Conservation (phyloP, 2,113 vertebrate genomes). For the Gobiocypris rarus region DNA sequence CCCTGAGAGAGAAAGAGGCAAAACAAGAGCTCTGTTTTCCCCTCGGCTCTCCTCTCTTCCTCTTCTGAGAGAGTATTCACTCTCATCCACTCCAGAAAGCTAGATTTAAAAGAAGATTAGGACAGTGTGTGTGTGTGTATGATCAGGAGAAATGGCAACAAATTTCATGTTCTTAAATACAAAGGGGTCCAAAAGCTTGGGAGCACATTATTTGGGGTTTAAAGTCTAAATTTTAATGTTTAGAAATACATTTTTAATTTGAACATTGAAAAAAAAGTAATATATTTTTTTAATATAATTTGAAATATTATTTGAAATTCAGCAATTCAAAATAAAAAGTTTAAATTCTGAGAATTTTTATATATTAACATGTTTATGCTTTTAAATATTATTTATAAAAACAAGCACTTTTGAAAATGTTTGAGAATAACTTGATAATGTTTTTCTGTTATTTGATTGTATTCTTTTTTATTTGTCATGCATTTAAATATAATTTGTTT, state of each 20-base stretch:
- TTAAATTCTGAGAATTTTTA: no score
- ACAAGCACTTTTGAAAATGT: no score
- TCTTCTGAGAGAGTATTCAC: conserved; percentile 25
- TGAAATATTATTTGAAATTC: no score
- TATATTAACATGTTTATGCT: neutral
- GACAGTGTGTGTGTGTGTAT: neutral
- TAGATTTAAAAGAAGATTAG: conserved; percentile 20
- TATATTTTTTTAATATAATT: no score
- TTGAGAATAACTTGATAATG: no score
- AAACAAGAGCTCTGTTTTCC: conserved; percentile 47
- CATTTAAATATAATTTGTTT: neutral
- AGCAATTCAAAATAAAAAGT: no score
- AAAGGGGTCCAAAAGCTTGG: neutral
- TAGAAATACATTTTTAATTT: neutral
- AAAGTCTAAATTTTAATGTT: neutral
- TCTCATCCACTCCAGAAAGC: conserved; percentile 24
- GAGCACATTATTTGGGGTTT: neutral
- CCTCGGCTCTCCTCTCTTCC: conserved; percentile 16
- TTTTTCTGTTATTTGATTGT: no score
- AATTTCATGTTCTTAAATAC: neutral
- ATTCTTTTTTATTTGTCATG: neutral
- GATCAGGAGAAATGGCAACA: neutral
- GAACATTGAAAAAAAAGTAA: no score
- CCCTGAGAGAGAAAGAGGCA: conserved; percentile 49
- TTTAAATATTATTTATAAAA: neutral